Evolutionary conservation across 1,140 invertebrate species (phyloP), one percentile per base, ranked within the genome.

Genomic region (Melipona quadrifasciata): DNA sequence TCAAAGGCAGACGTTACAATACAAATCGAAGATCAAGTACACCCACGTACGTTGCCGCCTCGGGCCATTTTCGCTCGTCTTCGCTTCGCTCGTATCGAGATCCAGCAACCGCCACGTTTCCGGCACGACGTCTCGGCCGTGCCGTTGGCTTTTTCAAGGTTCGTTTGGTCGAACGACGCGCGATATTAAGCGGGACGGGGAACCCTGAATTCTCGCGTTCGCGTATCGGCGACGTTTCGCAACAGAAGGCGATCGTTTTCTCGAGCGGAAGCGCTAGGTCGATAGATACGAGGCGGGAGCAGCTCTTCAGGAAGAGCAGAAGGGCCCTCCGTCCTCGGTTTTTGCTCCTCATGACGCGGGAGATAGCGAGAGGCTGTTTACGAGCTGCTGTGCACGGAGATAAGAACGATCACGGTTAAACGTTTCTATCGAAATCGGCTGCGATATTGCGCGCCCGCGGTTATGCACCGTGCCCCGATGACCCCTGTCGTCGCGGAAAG

Each of bases 361-460:
- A 47, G 81, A 77, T 83, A 83, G 74, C 81, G n/a, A n/a, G 11
- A 51, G 74, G n/a, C 34, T 77, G 80, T 82, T 82, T 68, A 82
- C 74, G 74, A 70, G 65, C 55, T 31, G 16, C 65, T 78, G 81
- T 70, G 81, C 75, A 70, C 31, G 53, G 16, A 2, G 81, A 83
- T 83, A 78, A 68, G 55, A 27, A n/a, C 65, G 80, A 82, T 82
- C 31, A n/a, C 53, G n/a, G 19, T 14, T 19, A 17, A 83, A 78
- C 81, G 31, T 77, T 70, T 78, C 14, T 78, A 78, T 83, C 81
- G 74, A 78, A 83, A 78, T 83, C 55, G 81, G 39, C 16, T 10
- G 61, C 51, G 80, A 68, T 76, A 76, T 76, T 76, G 53, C 51
- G 19, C 57, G n/a, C 34, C 39, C 39, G 0, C 10, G 80, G 19